Conservation (phyloP, 2,888 invertebrate genomes). For the Notodonta ziczac region DNA sequence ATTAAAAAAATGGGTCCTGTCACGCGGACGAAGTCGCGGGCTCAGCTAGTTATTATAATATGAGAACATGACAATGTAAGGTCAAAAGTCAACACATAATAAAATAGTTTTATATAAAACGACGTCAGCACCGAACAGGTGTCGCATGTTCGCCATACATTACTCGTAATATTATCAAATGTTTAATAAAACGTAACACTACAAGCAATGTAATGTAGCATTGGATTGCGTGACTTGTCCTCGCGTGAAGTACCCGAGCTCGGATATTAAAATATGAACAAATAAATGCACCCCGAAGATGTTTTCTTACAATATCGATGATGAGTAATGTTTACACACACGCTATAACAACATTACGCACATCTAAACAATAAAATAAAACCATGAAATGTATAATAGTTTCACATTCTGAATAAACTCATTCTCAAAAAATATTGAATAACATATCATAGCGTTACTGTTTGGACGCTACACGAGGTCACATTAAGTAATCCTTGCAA, state of each 20-base stretch:
- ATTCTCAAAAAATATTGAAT: neutral
- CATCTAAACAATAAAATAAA: constrained; percentile 13
- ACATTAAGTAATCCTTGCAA: constrained; percentile 69
- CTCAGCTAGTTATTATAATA: constrained; percentile 25
- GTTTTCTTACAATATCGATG: neutral
- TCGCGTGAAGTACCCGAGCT: neutral
- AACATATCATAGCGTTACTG: neutral
- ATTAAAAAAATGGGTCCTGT: no score
- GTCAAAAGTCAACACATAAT: constrained; percentile 1
- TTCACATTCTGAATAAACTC: neutral
- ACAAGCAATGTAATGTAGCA: constrained; percentile 5
- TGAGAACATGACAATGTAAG: constrained; percentile 15
- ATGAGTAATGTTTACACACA: constrained; percentile 15
- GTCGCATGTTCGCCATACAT: constrained; percentile 11
- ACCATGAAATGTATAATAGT: constrained; percentile 25
- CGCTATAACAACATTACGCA: constrained; percentile 12
- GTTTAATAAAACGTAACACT: neutral
- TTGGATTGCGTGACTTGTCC: constrained; percentile 1
- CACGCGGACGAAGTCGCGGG: no score
- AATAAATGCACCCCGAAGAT: neutral
- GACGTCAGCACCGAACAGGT: constrained; percentile 29
- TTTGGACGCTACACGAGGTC: constrained; percentile 51
- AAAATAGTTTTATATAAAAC: constrained; percentile 7
- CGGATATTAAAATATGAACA: constrained; percentile 2
- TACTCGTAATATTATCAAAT: constrained; percentile 1